Conservation (phyloP, 2,888 invertebrate species). For the Xiphydria camelus region DNA sequence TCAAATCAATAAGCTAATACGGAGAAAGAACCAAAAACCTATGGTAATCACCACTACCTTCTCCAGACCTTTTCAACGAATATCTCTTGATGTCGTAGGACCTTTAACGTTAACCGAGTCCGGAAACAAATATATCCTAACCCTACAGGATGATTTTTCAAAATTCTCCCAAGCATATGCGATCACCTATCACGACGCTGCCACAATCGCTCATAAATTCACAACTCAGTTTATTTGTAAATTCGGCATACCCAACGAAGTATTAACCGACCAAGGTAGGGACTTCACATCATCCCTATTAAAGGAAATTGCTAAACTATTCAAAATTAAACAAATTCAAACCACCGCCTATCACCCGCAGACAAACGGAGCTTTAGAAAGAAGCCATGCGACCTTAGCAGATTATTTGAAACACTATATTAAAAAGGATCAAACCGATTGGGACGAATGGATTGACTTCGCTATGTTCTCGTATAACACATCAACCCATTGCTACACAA, state of each 20-base stretch:
- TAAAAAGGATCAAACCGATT: constrained; percentile 20
- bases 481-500: constrained; percentile 4
- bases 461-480: constrained; percentile 9
- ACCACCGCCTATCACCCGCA: constrained; percentile 6
- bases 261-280: constrained; percentile 2
- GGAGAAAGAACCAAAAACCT: constrained; percentile 4
- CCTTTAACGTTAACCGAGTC: not conserved
- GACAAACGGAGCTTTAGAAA: constrained; percentile 13
- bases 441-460: constrained; percentile 12
- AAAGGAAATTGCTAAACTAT: not conserved
- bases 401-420: constrained; percentile 12
- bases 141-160: not conserved
- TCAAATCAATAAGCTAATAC: constrained; percentile 7
- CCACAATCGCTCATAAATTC: not conserved
- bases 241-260: not conserved
- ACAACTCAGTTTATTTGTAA: not conserved
- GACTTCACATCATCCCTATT: not conserved
- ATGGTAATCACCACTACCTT: constrained; percentile 8
- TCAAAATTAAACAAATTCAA: constrained; percentile 1
- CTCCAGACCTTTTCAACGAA: constrained; percentile 7
- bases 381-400: constrained; percentile 7
- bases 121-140: not conserved
- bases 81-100: constrained; percentile 11
- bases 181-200: not conserved
- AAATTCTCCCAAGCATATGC: constrained; percentile 1